Conservation (phyloP, 2,888 invertebrate genomes). For the Galeopsomyia nigrocyanea region DNA sequence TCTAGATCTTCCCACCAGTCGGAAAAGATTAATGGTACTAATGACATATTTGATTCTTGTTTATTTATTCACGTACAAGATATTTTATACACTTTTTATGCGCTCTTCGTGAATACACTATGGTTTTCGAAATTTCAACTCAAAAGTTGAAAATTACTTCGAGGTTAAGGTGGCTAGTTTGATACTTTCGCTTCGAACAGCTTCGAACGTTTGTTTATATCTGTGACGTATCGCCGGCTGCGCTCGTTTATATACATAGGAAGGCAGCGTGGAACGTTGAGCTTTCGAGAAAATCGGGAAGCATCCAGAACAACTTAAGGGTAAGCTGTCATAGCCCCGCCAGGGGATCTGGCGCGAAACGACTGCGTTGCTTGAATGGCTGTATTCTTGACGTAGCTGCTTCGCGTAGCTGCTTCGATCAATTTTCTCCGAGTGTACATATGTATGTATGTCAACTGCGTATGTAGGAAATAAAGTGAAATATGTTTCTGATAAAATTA, state of each 20-base stretch:
- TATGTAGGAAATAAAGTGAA: no score
- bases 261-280: neutral
- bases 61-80: no score
- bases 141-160: neutral
- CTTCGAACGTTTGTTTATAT: constrained; percentile 18
- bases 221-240: constrained; percentile 49
- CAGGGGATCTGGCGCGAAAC: no score
- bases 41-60: constrained; percentile 59
- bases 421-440: no score
- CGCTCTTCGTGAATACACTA: neutral
- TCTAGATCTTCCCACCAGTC: constrained; percentile 69
- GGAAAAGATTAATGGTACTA: constrained; percentile 68
- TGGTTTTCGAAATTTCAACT: neutral
- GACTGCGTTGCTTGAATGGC: no score
- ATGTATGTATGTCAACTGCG: no score
- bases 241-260: constrained; percentile 20
- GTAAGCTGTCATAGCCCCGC: no score
- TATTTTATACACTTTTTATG: neutral
- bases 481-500: no score
- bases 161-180: constrained; percentile 12
- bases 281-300: constrained; percentile 44
- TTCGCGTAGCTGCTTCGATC: no score
- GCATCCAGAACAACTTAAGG: constrained; percentile 17
- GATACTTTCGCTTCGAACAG: constrained; percentile 22
- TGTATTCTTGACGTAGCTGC: no score